phyloP scores from a whole-genome alignment of 2,113 vertebrate genomes.

The Pithys albifrons region DNA sequence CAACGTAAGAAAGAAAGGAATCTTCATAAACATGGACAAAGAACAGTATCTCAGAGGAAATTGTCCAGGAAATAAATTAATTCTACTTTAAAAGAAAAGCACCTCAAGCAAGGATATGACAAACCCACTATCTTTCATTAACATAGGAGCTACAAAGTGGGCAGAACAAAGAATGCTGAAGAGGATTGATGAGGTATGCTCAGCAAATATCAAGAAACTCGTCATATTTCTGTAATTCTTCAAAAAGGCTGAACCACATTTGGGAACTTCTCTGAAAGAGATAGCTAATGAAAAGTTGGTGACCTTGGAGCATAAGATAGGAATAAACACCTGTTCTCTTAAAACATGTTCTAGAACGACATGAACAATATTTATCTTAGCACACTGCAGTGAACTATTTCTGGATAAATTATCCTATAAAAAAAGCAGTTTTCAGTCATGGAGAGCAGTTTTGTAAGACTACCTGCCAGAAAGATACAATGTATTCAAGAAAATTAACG shows the following conservation, averaged over 20 bases:
- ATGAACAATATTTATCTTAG: not conserved
- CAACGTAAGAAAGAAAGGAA: not conserved
- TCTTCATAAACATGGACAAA: not conserved
- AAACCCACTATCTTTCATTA: not conserved
- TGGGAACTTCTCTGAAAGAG: not conserved
- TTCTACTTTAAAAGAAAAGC: not conserved
- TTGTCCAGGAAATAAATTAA: not conserved
- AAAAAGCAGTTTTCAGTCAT: not conserved
- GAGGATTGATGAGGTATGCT: not conserved
- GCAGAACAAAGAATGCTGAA: not conserved
- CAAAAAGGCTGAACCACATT: not conserved
- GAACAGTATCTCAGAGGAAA: not conserved
- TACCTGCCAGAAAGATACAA: not conserved
- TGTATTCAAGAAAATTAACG: not conserved
- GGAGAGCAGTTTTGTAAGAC: not conserved
- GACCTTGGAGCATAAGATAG: not conserved
- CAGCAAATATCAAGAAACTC: not conserved
- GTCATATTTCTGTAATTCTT: not conserved
- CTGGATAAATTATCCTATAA: not conserved
- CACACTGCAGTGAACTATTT: not conserved
- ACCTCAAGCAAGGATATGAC: not conserved
- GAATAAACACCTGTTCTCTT: not conserved
- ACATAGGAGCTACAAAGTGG: not conserved
- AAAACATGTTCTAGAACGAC: not conserved
- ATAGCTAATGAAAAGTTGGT: not conserved